Percentiles rank a stretch among this genome's conserved stretches.
phyloP scores from a whole-genome alignment of 2,888 invertebrate species.

The Ametastegia equiseti region DNA sequence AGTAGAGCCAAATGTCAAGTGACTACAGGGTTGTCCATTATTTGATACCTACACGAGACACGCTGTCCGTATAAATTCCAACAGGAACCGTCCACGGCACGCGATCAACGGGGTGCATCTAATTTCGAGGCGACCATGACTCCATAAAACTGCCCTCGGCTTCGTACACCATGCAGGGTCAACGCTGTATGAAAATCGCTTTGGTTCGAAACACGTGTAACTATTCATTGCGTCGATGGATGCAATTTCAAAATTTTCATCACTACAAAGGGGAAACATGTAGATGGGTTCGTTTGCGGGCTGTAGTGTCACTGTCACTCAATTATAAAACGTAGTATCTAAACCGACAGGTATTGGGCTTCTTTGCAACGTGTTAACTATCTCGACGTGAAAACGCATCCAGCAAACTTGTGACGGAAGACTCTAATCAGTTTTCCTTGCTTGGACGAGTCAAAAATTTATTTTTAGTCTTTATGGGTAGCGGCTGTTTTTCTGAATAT shows the following conservation, averaged over 20 bases:
- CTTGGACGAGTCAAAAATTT: background rate
- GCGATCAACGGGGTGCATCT: slow-evolving; percentile 27
- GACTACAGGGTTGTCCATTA: slow-evolving; percentile 5
- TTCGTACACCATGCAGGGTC: slow-evolving; percentile 7
- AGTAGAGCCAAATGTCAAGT: slow-evolving; percentile 1
- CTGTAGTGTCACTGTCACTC: background rate
- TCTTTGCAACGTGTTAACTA: background rate
- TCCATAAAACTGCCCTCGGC: background rate
- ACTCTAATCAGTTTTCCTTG: slow-evolving; percentile 43
- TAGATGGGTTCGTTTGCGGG: background rate
- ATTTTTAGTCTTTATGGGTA: slow-evolving; percentile 47
- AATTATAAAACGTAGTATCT: background rate
- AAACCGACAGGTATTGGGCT: background rate
- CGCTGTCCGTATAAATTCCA: background rate
- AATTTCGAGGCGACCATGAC: slow-evolving; percentile 23
- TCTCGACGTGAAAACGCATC: slow-evolving; percentile 1
- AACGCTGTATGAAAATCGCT: slow-evolving; percentile 16
- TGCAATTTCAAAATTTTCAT: background rate
- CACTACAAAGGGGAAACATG: background rate
- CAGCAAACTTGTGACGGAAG: slow-evolving; percentile 10
- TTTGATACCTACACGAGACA: background rate
- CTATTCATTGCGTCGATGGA: background rate
- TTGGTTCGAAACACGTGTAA: background rate
- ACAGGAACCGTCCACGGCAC: background rate
- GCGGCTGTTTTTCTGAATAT: slow-evolving; percentile 21